phyloP scores from a whole-genome alignment of 2,888 invertebrate genomes.

The Mythimna impura region DNA sequence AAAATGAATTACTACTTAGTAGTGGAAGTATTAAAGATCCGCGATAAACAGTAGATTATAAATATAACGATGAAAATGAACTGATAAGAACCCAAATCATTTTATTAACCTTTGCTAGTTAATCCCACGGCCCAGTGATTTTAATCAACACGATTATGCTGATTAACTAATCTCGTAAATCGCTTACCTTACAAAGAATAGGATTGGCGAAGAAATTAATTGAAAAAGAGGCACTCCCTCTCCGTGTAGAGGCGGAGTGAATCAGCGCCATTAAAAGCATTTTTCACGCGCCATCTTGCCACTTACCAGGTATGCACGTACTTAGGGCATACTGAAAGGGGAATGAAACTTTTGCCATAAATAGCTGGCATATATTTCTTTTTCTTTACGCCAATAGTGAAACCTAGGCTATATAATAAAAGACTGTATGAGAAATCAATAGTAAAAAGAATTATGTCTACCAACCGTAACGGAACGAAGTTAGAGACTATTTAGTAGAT shows the following conservation, averaged over 20 bases:
- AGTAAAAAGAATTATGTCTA: too few species aligned
- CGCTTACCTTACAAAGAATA: slow-evolving; percentile 52
- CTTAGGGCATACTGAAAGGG: too few species aligned
- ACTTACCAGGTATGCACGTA: slow-evolving; percentile 39
- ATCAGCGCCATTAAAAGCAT: slow-evolving; percentile 55
- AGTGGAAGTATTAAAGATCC: background rate
- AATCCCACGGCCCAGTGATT: slow-evolving; percentile 27
- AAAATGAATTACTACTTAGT: background rate
- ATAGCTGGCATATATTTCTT: too few species aligned
- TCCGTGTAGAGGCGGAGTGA: slow-evolving; percentile 57
- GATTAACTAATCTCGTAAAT: slow-evolving; percentile 61
- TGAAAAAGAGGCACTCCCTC: slow-evolving; percentile 65
- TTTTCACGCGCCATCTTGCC: slow-evolving; percentile 61
- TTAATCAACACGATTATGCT: slow-evolving; percentile 53
- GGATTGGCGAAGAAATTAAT: slow-evolving; percentile 54
- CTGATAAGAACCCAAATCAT: slow-evolving; percentile 12
- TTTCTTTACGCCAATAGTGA: too few species aligned
- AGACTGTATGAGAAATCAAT: too few species aligned
- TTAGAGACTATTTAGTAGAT: too few species aligned
- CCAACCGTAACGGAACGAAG: too few species aligned
- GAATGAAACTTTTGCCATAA: too few species aligned
- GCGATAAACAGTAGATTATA: background rate
- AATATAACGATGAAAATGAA: slow-evolving; percentile 20
- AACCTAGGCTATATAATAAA: too few species aligned
- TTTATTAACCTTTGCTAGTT: slow-evolving; percentile 22